phyloP scores from a whole-genome alignment of 1,140 invertebrate genomes.

The Ridgeia piscesae region DNA sequence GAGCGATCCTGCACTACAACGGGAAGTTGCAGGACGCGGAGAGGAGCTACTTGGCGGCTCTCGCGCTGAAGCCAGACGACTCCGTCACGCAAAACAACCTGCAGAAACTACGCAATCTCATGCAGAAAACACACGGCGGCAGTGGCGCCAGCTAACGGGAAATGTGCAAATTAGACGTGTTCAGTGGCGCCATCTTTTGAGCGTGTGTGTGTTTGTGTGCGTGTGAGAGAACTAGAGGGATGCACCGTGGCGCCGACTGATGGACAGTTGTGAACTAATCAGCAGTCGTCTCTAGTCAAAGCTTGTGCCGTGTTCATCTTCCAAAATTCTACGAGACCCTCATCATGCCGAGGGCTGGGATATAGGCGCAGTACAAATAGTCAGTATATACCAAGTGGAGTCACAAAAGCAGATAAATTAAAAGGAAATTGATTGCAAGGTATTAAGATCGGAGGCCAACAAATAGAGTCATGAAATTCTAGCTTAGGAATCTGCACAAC shows the following conservation, averaged over 20 bases:
- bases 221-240: neutral
- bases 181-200: neutral
- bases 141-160: neutral
- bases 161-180: neutral
- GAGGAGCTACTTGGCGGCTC: slow-evolving; percentile 76
- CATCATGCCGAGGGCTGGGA: no score
- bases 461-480: no score
- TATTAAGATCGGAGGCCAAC: no score
- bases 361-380: no score
- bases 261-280: neutral
- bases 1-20: slow-evolving; percentile 89
- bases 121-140: neutral
- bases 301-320: neutral
- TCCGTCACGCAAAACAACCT: slow-evolving; percentile 84
- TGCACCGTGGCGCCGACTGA: neutral
- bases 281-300: neutral
- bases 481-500: no score
- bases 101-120: slow-evolving; percentile 69
- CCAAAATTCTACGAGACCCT: no score
- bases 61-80: slow-evolving; percentile 81
- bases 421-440: no score
- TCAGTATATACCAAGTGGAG: no score
- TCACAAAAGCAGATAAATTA: no score
- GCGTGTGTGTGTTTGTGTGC: no score
- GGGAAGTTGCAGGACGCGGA: slow-evolving; percentile 85